phyloP scores from a whole-genome alignment of 2,797 vertebrate genomes.

The Hyperoplus immaculatus region DNA sequence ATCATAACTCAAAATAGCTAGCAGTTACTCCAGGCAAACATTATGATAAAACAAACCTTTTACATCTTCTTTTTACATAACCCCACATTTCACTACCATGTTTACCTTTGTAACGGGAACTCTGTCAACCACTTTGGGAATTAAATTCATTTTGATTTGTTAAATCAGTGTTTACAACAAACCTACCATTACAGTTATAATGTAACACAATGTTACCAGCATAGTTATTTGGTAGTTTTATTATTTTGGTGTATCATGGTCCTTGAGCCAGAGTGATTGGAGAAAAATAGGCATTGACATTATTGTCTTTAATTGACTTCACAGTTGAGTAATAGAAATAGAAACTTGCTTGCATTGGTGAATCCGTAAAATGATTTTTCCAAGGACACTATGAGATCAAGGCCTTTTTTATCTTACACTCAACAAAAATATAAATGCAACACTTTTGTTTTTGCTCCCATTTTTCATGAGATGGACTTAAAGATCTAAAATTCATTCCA shows the following conservation, averaged over 20 bases:
- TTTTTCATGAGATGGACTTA: too few relatives aligned
- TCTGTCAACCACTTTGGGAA: conserved; percentile 29
- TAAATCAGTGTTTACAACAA: conserved; percentile 11
- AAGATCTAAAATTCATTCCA: too few relatives aligned
- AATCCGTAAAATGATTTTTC: conserved; percentile 39
- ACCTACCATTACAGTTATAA: background rate
- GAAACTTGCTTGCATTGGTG: conserved; percentile 26
- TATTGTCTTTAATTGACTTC: conserved; percentile 8
- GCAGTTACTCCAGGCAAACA: conserved; percentile 42
- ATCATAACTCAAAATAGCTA: conserved; percentile 29
- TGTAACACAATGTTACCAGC: background rate
- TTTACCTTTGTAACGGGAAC: conserved; percentile 17
- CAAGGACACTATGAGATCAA: conserved; percentile 11
- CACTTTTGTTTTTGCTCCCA: too few relatives aligned
- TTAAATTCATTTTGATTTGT: conserved; percentile 18
- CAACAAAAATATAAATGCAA: too few relatives aligned
- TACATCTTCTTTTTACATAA: conserved; percentile 41
- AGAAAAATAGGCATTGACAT: conserved; percentile 24
- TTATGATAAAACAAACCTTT: conserved; percentile 39
- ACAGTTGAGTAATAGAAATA: conserved; percentile 28
- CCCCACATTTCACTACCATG: conserved; percentile 34
- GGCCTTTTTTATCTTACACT: conserved; percentile 15
- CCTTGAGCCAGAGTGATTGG: background rate
- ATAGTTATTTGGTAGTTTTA: background rate
- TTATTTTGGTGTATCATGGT: background rate